Evolutionary conservation across 2,888 invertebrate species (phyloP).

Genomic region (Pristionchus arcanus): DNA sequence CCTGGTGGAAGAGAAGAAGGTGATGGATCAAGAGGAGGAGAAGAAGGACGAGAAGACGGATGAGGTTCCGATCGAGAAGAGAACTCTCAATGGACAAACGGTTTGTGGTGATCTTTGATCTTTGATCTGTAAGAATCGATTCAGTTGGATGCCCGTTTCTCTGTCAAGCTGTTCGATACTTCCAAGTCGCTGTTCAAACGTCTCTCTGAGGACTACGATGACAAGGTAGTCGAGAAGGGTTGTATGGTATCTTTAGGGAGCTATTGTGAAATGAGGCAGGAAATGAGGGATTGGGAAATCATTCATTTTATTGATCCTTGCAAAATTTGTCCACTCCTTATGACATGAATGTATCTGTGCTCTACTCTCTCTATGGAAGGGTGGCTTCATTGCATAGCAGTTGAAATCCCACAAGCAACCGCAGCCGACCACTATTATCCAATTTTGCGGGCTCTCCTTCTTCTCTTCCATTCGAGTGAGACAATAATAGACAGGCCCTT

Average conservation of each 20-base stretch:
- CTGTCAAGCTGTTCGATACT: constrained; percentile 49
- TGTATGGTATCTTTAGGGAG: too few relatives aligned
- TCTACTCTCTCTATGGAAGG: neutral
- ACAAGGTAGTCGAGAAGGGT: neutral
- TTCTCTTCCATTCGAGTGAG: neutral
- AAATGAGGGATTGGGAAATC: neutral
- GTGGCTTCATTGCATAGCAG: constrained; percentile 5
- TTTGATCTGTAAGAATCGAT: neutral
- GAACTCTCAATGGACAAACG: neutral
- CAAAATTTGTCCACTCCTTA: neutral
- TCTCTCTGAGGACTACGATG: constrained; percentile 51
- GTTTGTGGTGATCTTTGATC: neutral
- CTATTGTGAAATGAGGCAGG: neutral
- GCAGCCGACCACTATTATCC: neutral
- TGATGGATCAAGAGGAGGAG: neutral
- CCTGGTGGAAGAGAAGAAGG: neutral
- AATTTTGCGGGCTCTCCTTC: constrained; percentile 13
- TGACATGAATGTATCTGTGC: neutral
- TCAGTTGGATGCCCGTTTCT: neutral
- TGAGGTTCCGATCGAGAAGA: neutral
- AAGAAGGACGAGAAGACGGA: neutral
- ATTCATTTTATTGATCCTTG: neutral
- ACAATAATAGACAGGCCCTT: neutral
- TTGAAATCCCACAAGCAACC: constrained; percentile 18
- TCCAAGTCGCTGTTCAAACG: constrained; percentile 53